A percentile compares a stretch with the other conserved stretches of the same genome.
Conservation (phyloP, 1,140 invertebrate genomes). For the Acromyrmex heyeri region DNA sequence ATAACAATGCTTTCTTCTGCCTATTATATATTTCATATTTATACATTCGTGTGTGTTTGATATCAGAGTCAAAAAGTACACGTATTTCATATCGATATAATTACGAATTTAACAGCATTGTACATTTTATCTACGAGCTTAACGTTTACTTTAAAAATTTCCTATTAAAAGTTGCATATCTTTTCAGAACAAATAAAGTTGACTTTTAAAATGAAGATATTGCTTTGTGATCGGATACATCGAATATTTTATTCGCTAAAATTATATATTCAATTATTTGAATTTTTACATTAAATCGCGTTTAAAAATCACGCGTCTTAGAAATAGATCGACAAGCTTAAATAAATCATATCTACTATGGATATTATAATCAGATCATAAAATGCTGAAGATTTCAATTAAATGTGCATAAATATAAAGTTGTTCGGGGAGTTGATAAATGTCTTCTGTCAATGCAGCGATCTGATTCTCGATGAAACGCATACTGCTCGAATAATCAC, state of each 20-base stretch:
- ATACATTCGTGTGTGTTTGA: not conserved
- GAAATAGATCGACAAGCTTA: not conserved
- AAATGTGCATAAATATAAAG: slow-evolving; percentile 48
- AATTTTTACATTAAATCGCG: not conserved
- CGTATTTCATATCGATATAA: not conserved
- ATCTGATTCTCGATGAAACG: slow-evolving; percentile 52
- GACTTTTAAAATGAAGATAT: not conserved
- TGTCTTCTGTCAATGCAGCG: slow-evolving; percentile 48
- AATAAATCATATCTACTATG: not conserved
- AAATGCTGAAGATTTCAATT: slow-evolving; percentile 34
- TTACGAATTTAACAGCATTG: not conserved
- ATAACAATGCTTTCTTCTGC: too few species aligned
- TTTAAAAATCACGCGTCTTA: not conserved
- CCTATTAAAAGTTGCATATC: not conserved
- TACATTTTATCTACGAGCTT: not conserved
- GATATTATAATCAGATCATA: slow-evolving; percentile 5
- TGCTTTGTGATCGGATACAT: not conserved
- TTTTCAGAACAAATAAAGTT: not conserved
- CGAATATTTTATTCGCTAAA: not conserved
- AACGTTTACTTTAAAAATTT: not conserved
- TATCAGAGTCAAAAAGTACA: not conserved
- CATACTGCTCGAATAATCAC: slow-evolving; percentile 55
- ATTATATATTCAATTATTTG: not conserved
- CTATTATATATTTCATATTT: not conserved
- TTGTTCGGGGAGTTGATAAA: slow-evolving; percentile 35